Base-by-base conservation (phyloP, 2,888 invertebrate species). In the Cerastis leucographa region DNA sequence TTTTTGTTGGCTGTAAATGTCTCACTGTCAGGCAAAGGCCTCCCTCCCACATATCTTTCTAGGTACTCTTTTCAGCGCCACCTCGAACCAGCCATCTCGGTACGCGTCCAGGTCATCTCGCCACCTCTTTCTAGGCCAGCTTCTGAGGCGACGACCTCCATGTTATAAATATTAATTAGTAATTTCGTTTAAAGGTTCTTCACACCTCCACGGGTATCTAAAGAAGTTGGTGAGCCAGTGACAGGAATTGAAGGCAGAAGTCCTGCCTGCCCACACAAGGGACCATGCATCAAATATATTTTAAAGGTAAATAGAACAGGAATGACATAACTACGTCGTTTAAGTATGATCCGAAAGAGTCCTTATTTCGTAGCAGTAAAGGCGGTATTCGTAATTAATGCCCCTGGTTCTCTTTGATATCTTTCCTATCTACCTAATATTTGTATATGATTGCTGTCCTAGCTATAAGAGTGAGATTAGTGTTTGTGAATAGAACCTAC, bases 141-240 rank as follows among this genome's bases (percentile, higher is more conserved):
- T 19, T 49, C 7, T 2, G 51, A 51, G 51, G 54, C 54, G n/a
- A 54, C 54, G n/a, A 12, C 54, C n/a, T 11, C 54, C 54, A n/a
- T 54, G 17, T 56, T 56, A 25, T 56, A 56, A 56, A 56, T 56
- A 56, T 17, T 25, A 59, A 35, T 19, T 1, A 29, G 19, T 19
- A 9, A 29, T 59, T 29, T 64, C 5, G 19, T 70, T 51, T 78
- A 76, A 44, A 97, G 97, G 97, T 96, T 97, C 87, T 97, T 97
- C 87, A 95, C 95, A 7, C 97, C 97, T 4, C 96, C 97, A 0
- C 92, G 94, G 2, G 96, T 97, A 7, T 95, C 95, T 0, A 96
- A 94, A 85, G 93, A 94, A 81, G 92, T 93, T 0, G 94, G 95
- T 0, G 86, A 94, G 46, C 95, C 96, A 0, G 82, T 96, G 5